Base-by-base conservation (phyloP, 2,888 invertebrate species). In the Leptopterna dolabrata region DNA sequence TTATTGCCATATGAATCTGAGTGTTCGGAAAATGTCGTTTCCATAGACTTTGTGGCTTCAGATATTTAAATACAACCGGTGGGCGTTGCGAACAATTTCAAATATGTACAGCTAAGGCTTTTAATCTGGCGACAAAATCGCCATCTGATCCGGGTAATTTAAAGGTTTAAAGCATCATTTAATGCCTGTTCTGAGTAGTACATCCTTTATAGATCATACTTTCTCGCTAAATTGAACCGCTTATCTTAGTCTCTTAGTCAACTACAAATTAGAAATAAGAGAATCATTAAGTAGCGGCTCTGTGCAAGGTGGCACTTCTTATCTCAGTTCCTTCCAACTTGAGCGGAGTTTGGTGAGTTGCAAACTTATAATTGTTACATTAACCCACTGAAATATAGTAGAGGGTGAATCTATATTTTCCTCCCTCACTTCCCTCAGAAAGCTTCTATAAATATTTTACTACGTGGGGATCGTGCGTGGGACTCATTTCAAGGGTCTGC, bases 361-460 rank as follows among this genome's bases (percentile, higher is more conserved):
- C 19, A 19, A 78, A 45, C 41, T 78, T 78, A 78, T 78, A 78
- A 78, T 45, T 78, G 78, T 78, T 78, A 78, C 78, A 78, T 45
- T 78, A 78, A 78, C 78, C 78, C 78, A 45, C 78, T 78, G 78
- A 45, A 41, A 78, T 78, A 78, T 43, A 41, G 45, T 45, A 11
- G 43, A 19, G 45, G 13, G 41, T 24, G 45, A 76, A 78, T 36
- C 45, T 27, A 43, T 45, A 78, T 78, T n/a, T 19, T 78, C 41
- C 27, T 41, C 41, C 43, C 19, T 27, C 13, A 19, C 36, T 36
- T 19, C 16, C 2, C 14, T 19, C 30, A 36, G 29, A 11, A 19
- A 41, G 36, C 30, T 41, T 41, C 73, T 73, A 41, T 73, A 73
- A 73, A 73, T 73, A 73, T 1, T 73, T 36, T 13, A 73, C 73